These are phyloP conservation scores for Phalera bucephala DNA, from an alignment of 2,888 invertebrate genomes.

Conservation along the genomic window DNA sequence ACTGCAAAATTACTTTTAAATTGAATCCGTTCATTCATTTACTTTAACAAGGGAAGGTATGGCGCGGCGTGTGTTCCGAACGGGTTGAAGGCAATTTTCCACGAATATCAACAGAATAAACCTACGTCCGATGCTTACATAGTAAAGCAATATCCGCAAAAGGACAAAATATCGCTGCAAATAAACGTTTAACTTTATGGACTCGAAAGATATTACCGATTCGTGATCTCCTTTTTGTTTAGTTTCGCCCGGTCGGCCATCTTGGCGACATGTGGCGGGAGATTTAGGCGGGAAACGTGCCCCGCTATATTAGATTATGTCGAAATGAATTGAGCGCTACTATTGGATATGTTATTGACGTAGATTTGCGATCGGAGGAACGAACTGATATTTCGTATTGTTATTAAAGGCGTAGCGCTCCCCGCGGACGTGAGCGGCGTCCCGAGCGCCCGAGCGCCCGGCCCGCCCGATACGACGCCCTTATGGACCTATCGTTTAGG, in stretches of 20 bases:
- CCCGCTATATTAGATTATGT: conserved; percentile 81
- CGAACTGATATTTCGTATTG: conserved; percentile 84
- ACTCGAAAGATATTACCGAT: conserved; percentile 83
- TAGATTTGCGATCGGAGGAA: conserved; percentile 83
- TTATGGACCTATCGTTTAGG: conserved; percentile 79
- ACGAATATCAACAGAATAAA: conserved; percentile 31
- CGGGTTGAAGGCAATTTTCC: conserved; percentile 26
- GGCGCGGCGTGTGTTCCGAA: conserved; percentile 8
- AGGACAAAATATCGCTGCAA: conserved; percentile 82
- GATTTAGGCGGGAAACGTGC: conserved; percentile 82
- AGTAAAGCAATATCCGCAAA: conserved; percentile 78
- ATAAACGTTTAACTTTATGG: conserved; percentile 83
- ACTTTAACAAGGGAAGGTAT: conserved; percentile 11
- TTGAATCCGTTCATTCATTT: conserved; percentile 24
- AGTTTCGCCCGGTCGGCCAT: conserved; percentile 78
- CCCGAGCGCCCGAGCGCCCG: conserved; percentile 35
- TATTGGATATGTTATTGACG: conserved; percentile 84
- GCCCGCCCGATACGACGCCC: conserved; percentile 66
- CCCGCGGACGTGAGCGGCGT: conserved; percentile 70
- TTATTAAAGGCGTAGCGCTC: conserved; percentile 75
- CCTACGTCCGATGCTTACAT: conserved; percentile 52
- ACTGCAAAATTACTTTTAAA: conserved; percentile 21
- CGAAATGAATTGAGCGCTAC: conserved; percentile 82
- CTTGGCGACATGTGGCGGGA: conserved; percentile 83
- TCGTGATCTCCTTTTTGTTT: conserved; percentile 83